Conservation (phyloP, 2,888 invertebrate genomes). For the Embidobia sp. region DNA sequence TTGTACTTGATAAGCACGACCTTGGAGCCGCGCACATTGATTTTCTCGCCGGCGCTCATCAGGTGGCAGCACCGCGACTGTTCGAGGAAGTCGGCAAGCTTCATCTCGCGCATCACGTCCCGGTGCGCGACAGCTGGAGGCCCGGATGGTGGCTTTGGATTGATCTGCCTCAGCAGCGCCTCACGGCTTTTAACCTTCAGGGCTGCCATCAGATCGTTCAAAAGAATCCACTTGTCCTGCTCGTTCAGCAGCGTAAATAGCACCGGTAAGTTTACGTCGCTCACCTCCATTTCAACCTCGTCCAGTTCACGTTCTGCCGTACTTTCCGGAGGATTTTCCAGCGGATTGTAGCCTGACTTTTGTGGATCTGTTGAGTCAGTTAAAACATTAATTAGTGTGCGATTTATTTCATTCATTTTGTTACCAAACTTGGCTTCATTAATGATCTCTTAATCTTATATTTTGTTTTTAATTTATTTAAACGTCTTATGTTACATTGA, state of each 20-base stretch:
- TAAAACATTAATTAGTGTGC: no score
- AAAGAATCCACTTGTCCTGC: slow-evolving; percentile 89
- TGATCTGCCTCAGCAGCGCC: slow-evolving; percentile 88
- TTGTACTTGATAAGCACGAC: slow-evolving; percentile 92
- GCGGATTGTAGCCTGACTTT: slow-evolving; percentile 84
- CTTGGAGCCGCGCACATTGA: slow-evolving; percentile 90
- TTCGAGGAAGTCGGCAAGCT: slow-evolving; percentile 90
- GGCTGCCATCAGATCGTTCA: slow-evolving; percentile 90
- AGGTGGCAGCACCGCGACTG: slow-evolving; percentile 91
- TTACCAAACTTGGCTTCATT: no score
- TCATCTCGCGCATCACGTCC: slow-evolving; percentile 85
- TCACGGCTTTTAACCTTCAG: slow-evolving; percentile 92
- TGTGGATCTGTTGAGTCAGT: slow-evolving; percentile 75
- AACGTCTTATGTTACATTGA: no score
- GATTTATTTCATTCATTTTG: no score
- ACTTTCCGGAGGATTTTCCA: slow-evolving; percentile 83
- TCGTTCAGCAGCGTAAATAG: slow-evolving; percentile 87
- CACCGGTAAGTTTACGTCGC: slow-evolving; percentile 90
- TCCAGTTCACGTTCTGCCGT: slow-evolving; percentile 82
- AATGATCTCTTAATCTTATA: no score
- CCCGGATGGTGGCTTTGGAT: slow-evolving; percentile 82
- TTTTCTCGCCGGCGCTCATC: slow-evolving; percentile 89
- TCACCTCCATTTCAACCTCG: slow-evolving; percentile 90
- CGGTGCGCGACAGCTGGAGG: slow-evolving; percentile 83
- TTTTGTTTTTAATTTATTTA: no score